These are phyloP conservation scores for Nemurella pictetii DNA, from an alignment of 2,888 invertebrate genomes.

Conservation along the genomic window DNA sequence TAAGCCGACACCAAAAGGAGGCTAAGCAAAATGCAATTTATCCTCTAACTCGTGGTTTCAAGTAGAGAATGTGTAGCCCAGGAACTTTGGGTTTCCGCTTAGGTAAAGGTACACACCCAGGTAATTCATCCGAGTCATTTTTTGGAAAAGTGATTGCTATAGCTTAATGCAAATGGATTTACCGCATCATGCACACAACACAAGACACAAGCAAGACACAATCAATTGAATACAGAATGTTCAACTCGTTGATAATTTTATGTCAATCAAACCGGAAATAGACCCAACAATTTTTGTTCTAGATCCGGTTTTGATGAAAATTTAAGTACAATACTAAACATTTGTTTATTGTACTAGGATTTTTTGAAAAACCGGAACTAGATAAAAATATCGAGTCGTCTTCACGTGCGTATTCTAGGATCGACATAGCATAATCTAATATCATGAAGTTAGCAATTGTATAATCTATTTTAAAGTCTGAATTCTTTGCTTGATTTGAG, in stretches of 20 bases:
- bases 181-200: too few relatives aligned
- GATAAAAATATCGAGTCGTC: not conserved
- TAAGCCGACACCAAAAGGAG: not conserved
- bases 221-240: not conserved
- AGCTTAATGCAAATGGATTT: too few relatives aligned
- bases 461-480: not conserved
- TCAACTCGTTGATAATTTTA: not conserved
- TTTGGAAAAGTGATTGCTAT: too few relatives aligned
- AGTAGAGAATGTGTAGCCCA: not conserved
- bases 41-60: not conserved
- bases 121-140: too few relatives aligned
- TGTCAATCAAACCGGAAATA: constrained; percentile 24
- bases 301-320: constrained; percentile 27
- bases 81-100: not conserved
- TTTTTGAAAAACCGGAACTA: constrained; percentile 26
- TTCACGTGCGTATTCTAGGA: too few relatives aligned
- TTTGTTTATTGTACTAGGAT: constrained; percentile 21
- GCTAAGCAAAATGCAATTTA: not conserved
- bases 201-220: too few relatives aligned
- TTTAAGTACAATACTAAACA: constrained; percentile 29
- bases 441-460: not conserved
- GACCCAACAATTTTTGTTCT: constrained; percentile 15
- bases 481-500: too few relatives aligned
- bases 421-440: not conserved
- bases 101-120: too few relatives aligned